Percentiles rank a stretch among this genome's conserved stretches.
Evolutionary conservation across 2,888 invertebrate species (phyloP).

Genomic region (Habrosyne pyritoides): DNA sequence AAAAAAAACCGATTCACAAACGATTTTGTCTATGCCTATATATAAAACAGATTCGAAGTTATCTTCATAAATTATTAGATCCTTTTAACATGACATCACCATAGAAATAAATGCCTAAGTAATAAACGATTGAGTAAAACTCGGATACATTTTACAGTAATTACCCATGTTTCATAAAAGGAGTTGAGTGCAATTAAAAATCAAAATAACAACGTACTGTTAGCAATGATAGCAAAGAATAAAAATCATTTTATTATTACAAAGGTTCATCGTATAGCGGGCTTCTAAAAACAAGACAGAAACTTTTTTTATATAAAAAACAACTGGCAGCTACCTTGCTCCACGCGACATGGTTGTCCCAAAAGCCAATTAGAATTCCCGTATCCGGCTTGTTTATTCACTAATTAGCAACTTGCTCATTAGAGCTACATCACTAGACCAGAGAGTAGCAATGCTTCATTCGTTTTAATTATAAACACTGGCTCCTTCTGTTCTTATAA

Average conservation of each 20-base stretch:
- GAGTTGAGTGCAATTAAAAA: background rate
- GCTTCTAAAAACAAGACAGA: conserved; percentile 3
- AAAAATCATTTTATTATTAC: background rate
- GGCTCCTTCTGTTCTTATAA: conserved; percentile 70
- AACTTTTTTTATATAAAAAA: conserved; percentile 40
- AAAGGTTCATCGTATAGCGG: background rate
- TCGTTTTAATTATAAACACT: conserved; percentile 81
- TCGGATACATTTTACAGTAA: too few species aligned
- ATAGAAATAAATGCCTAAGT: too few species aligned
- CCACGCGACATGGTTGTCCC: conserved; percentile 61
- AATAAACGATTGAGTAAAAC: too few species aligned
- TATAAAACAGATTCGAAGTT: too few species aligned
- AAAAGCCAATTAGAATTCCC: conserved; percentile 80
- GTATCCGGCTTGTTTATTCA: conserved; percentile 79
- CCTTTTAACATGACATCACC: too few species aligned
- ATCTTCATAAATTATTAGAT: too few species aligned
- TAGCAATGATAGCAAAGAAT: background rate
- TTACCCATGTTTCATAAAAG: too few species aligned
- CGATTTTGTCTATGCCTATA: too few species aligned
- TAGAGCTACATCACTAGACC: conserved; percentile 76
- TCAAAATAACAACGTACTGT: background rate
- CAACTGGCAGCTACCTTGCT: conserved; percentile 9
- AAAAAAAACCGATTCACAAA: too few species aligned
- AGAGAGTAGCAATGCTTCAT: conserved; percentile 70
- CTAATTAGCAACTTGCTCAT: conserved; percentile 81